Evolutionary conservation across 1,140 invertebrate genomes (phyloP).

Genomic region (Euwallacea similis): DNA sequence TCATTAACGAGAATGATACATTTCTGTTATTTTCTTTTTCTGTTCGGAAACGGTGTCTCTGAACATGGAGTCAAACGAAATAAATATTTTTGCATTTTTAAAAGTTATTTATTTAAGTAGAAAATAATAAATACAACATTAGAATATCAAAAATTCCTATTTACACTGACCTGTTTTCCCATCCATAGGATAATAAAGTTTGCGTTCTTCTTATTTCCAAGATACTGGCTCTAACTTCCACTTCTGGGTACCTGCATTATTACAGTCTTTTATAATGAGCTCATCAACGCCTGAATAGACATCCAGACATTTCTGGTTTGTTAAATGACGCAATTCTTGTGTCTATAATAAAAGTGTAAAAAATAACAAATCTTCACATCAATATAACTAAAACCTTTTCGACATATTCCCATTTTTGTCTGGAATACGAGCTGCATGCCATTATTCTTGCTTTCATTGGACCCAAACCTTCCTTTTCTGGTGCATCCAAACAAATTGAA

Average conservation of each 20-base stretch:
- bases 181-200: too few relatives aligned
- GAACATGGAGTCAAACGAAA: too few relatives aligned
- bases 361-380: background rate
- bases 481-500: conserved; percentile 70
- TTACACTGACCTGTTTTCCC: too few relatives aligned
- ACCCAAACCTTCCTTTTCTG: conserved; percentile 58
- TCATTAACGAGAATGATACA: too few relatives aligned
- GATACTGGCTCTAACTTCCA: conserved; percentile 58
- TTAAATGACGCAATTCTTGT: conserved; percentile 56
- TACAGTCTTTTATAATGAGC: conserved; percentile 58
- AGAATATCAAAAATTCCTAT: too few relatives aligned
- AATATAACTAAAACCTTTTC: conserved; percentile 50
- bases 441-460: conserved; percentile 65
- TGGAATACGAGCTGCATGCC: conserved; percentile 63
- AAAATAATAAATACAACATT: too few relatives aligned
- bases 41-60: too few relatives aligned
- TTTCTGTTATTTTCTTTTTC: too few relatives aligned
- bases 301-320: conserved; percentile 62
- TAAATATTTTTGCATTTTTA: too few relatives aligned
- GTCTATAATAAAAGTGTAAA: conserved; percentile 50
- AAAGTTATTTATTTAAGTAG: too few relatives aligned
- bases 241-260: conserved; percentile 55
- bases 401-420: conserved; percentile 69
- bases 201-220: conserved; percentile 53
- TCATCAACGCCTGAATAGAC: conserved; percentile 51